phyloP scores from a whole-genome alignment of 2,113 vertebrate genomes.

The Haemorhous mexicanus region DNA sequence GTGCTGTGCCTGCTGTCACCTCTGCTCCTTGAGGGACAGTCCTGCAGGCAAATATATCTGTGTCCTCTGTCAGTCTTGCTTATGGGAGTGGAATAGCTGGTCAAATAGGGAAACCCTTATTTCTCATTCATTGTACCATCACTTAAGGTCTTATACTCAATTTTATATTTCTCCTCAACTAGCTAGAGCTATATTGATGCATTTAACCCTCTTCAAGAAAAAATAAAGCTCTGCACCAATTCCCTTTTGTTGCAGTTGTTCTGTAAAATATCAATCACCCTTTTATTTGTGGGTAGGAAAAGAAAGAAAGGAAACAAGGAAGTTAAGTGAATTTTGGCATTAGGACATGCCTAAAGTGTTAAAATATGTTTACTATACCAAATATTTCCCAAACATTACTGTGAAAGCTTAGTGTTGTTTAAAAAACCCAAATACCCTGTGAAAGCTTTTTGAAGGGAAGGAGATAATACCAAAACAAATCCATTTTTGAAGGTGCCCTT shows the following conservation, averaged over 20 bases:
- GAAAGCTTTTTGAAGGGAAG: neutral
- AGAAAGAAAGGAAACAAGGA: neutral
- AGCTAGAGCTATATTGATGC: neutral
- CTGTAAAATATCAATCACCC: neutral
- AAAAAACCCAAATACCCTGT: neutral
- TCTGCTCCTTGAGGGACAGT: neutral
- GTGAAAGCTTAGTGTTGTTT: neutral
- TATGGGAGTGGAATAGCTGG: neutral
- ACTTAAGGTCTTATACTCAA: neutral
- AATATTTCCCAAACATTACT: neutral
- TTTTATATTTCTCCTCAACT: neutral
- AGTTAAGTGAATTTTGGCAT: neutral
- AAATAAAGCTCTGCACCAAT: neutral
- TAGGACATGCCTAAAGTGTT: neutral
- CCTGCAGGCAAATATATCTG: neutral
- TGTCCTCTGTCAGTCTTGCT: neutral
- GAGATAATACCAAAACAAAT: neutral
- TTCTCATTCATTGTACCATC: neutral
- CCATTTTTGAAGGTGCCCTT: neutral
- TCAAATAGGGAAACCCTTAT: neutral
- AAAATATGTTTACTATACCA: neutral
- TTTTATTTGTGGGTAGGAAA: neutral
- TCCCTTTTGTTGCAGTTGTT: neutral
- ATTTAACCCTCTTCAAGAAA: neutral
- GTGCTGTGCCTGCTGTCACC: neutral